Evolutionary conservation across 2,113 vertebrate genomes (phyloP).

Genomic region (Trachemys scripta): DNA sequence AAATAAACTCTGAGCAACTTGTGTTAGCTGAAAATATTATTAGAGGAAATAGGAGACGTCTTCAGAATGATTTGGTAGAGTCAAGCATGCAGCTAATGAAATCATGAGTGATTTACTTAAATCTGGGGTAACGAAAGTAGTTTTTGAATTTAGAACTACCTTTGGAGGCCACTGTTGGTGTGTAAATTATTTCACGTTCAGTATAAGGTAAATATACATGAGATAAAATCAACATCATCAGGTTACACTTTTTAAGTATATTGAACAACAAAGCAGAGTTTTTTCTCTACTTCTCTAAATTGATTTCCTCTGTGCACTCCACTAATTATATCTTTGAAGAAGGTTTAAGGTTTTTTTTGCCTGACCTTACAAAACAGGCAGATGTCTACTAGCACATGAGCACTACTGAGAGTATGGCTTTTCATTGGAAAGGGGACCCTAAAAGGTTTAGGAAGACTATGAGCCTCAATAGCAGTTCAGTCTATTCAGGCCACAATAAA

Average conservation of each 20-base stretch:
- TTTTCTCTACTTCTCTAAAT: neutral
- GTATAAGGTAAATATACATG: neutral
- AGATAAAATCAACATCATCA: neutral
- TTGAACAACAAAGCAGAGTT: neutral
- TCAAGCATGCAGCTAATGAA: neutral
- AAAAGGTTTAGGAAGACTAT: conserved; percentile 16
- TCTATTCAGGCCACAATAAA: neutral
- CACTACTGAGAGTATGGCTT: conserved; percentile 35
- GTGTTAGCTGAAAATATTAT: neutral
- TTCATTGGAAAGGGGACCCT: conserved; percentile 12
- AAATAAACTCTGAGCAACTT: neutral
- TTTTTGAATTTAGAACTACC: neutral
- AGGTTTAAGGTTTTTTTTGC: conserved; percentile 31
- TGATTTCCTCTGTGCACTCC: neutral
- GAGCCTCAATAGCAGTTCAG: conserved; percentile 11
- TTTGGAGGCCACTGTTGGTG: neutral
- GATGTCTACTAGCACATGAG: conserved; percentile 21
- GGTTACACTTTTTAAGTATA: conserved; percentile 6
- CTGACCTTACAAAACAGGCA: conserved; percentile 21
- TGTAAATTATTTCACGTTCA: neutral
- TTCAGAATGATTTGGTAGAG: neutral
- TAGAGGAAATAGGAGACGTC: neutral
- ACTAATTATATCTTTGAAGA: conserved; percentile 36
- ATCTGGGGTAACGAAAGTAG: neutral
- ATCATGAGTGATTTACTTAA: neutral